Percentiles rank a stretch among this genome's conserved stretches.
Evolutionary conservation across 2,888 invertebrate genomes (phyloP).

Genomic region (Caenorhabditis wallacei): DNA sequence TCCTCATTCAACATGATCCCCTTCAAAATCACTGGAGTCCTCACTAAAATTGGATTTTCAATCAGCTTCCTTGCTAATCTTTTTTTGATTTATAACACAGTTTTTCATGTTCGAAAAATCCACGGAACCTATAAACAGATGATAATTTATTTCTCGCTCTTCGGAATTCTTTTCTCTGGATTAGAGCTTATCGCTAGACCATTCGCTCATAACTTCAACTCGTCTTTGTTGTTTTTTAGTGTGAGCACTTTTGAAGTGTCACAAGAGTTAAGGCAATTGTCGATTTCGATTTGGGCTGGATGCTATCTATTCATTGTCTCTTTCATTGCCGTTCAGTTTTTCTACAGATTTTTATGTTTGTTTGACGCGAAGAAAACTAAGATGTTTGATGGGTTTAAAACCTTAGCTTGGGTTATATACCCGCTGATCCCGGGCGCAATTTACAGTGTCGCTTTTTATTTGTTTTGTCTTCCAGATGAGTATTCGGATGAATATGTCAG

Average conservation of each 20-base stretch:
- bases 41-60: constrained; percentile 5
- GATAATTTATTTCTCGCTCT: background rate
- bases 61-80: constrained; percentile 4
- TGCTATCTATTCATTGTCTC: background rate
- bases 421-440: background rate
- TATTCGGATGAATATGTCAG: background rate
- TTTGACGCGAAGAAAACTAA: background rate
- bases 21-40: background rate
- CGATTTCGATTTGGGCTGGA: background rate
- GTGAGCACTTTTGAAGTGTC: background rate
- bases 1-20: background rate
- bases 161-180: constrained; percentile 12
- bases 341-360: constrained; percentile 18
- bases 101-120: constrained; percentile 13
- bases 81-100: constrained; percentile 17
- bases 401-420: constrained; percentile 2
- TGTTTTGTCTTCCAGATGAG: background rate
- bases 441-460: background rate
- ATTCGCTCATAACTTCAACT: constrained; percentile 26
- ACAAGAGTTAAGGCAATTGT: background rate
- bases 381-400: background rate
- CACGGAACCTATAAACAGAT: constrained; percentile 10
- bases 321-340: constrained; percentile 31
- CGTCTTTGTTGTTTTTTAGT: constrained; percentile 11
- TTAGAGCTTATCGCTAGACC: constrained; percentile 8